phyloP scores from a whole-genome alignment of 2,797 vertebrate species.

The Macropus fuliginosus region DNA sequence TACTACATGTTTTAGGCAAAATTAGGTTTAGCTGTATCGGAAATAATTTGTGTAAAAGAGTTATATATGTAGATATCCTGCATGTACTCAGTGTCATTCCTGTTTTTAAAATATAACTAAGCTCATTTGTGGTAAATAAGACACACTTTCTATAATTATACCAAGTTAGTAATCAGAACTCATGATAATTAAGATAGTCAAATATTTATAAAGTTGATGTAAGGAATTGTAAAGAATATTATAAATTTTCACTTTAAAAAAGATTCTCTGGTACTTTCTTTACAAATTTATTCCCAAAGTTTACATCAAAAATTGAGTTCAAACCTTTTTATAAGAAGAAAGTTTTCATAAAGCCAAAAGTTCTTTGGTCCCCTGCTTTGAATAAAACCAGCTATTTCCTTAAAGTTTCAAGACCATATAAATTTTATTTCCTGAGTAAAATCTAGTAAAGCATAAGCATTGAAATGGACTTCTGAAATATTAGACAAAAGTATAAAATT shows the following conservation, averaged over 20 bases:
- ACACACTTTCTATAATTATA: not conserved
- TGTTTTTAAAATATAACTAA: not conserved
- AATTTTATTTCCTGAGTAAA: not conserved
- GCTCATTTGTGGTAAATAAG: not conserved
- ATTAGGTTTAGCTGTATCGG: not conserved
- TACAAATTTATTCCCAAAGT: not conserved
- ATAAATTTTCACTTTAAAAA: not conserved
- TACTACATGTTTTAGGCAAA: not conserved
- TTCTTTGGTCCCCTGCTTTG: not conserved
- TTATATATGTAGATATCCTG: not conserved
- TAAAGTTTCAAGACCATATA: not conserved
- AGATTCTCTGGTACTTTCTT: not conserved
- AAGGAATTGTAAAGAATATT: not conserved
- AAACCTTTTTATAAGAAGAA: not conserved
- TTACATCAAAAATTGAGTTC: not conserved
- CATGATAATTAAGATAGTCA: not conserved
- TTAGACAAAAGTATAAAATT: not conserved
- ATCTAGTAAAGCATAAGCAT: not conserved
- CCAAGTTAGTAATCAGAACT: not conserved
- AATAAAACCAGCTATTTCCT: not conserved
- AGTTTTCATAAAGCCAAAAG: not conserved
- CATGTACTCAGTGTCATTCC: not conserved
- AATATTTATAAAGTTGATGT: not conserved
- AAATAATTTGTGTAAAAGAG: not conserved
- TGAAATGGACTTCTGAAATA: not conserved